A percentile compares a stretch with the other conserved stretches of the same genome.
Conservation (phyloP, 2,797 vertebrate genomes). For the Muscicapa striata region DNA sequence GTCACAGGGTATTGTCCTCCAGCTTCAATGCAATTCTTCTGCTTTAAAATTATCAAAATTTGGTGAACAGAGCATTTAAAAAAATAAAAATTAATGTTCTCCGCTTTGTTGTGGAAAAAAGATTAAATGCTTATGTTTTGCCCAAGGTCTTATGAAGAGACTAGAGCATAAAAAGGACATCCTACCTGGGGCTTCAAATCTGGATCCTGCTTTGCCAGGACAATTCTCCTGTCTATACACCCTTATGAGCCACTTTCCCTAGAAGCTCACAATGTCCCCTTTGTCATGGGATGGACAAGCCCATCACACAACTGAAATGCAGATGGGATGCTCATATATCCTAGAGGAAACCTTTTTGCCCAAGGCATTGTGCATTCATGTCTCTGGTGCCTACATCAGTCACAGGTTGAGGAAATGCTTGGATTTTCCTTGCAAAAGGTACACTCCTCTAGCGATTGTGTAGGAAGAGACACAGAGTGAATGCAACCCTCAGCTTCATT, state of each 20-base stretch:
- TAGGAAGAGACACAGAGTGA: not conserved
- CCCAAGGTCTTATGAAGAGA: not conserved
- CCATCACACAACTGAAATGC: not conserved
- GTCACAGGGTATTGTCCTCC: not conserved
- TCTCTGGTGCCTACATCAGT: rapidly evolving
- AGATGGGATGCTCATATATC: not conserved
- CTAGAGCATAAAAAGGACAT: not conserved
- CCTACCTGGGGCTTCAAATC: not conserved
- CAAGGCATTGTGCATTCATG: rapidly evolving
- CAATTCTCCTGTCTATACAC: not conserved
- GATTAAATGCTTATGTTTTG: not conserved
- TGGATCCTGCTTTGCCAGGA: not conserved
- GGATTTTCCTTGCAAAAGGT: not conserved
- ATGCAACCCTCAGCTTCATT: not conserved
- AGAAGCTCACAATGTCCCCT: not conserved
- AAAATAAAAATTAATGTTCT: not conserved
- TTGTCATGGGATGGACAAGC: not conserved
- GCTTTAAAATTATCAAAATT: not conserved
- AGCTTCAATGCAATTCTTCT: not conserved
- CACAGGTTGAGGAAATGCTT: not conserved
- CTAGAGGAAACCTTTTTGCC: not conserved
- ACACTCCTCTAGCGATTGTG: not conserved
- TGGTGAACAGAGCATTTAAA: not conserved
- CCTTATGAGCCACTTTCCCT: not conserved
- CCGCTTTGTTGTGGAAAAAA: not conserved